These are phyloP conservation scores for Heliconius congener DNA, from an alignment of 1,140 invertebrate species.

Conservation along the genomic window DNA sequence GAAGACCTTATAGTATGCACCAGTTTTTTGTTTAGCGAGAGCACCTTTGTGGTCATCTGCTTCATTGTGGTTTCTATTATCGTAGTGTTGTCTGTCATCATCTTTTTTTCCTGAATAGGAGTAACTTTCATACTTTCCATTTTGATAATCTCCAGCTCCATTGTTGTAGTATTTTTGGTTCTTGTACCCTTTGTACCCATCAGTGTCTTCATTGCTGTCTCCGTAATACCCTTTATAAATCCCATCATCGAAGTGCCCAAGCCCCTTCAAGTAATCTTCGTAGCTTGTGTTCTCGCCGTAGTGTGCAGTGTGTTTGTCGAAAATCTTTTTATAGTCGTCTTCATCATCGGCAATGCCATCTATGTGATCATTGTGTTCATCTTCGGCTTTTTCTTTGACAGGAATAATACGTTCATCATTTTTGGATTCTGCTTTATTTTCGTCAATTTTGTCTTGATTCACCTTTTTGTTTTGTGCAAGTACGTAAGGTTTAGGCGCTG, in stretches of 20 bases:
- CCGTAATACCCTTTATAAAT: constrained; percentile 54
- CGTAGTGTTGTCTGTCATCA: constrained; percentile 62
- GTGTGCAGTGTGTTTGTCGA: constrained; percentile 56
- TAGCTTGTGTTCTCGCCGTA: constrained; percentile 57
- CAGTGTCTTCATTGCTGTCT: constrained; percentile 61
- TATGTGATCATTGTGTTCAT: constrained; percentile 44
- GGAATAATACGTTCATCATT: constrained; percentile 61
- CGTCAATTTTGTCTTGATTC: constrained; percentile 51
- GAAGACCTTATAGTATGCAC: constrained; percentile 68
- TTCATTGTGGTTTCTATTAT: constrained; percentile 82
- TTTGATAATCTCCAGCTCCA: constrained; percentile 64
- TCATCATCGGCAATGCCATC: constrained; percentile 68
- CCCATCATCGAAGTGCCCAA: constrained; percentile 56
- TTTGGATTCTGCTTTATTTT: constrained; percentile 53
- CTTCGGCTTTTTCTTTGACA: constrained; percentile 56
- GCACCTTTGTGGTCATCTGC: constrained; percentile 82
- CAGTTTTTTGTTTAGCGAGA: not conserved
- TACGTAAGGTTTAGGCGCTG: constrained; percentile 56
- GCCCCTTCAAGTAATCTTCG: constrained; percentile 59
- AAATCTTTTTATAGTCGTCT: constrained; percentile 65
- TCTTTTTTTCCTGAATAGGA: constrained; percentile 51
- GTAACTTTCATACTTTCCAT: constrained; percentile 64
- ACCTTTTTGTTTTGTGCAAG: constrained; percentile 48
- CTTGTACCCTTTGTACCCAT: constrained; percentile 74
- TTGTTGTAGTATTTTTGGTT: constrained; percentile 58